Conservation (phyloP, 2,797 vertebrate genomes). For the Podargus strigoides region DNA sequence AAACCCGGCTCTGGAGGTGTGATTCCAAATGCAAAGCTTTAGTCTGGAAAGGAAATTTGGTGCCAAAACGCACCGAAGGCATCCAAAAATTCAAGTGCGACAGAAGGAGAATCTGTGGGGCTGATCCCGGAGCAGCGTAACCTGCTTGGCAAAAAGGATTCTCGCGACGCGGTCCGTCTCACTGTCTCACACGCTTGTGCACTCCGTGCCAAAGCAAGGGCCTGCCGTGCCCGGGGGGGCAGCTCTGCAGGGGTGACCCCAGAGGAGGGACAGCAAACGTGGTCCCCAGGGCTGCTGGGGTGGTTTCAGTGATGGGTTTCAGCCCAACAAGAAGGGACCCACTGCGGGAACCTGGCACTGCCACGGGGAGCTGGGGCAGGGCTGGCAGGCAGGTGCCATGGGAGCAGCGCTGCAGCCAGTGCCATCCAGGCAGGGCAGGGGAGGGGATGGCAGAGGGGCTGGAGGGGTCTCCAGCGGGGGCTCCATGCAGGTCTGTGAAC, state of each 20-base stretch:
- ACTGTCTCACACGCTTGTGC: not conserved
- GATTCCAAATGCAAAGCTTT: slow-evolving; percentile 39
- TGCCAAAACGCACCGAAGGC: slow-evolving; percentile 44
- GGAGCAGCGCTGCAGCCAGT: not conserved
- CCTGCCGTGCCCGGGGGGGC: fast-evolving
- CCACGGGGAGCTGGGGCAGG: not conserved
- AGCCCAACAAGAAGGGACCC: not conserved
- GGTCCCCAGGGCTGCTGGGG: not conserved
- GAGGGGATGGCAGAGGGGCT: fast-evolving
- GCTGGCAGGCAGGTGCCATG: not conserved
- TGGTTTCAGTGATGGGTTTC: fast-evolving
- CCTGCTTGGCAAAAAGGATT: slow-evolving; percentile 15
- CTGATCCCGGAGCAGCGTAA: slow-evolving; percentile 7
- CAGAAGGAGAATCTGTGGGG: slow-evolving; percentile 40
- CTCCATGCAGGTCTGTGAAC: not conserved
- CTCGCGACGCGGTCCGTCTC: not conserved
- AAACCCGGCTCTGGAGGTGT: slow-evolving; percentile 30
- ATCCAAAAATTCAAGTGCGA: slow-evolving; percentile 37
- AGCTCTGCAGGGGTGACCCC: not conserved
- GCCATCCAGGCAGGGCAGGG: fast-evolving
- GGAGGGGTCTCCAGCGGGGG: fast-evolving
- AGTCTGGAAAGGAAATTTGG: slow-evolving; percentile 29
- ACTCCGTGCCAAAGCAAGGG: not conserved
- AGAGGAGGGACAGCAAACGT: fast-evolving
- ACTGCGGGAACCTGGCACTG: fast-evolving